These are phyloP conservation scores for Anolis carolinensis DNA, from an alignment of 2,113 vertebrate genomes.

Conservation along the genomic window DNA sequence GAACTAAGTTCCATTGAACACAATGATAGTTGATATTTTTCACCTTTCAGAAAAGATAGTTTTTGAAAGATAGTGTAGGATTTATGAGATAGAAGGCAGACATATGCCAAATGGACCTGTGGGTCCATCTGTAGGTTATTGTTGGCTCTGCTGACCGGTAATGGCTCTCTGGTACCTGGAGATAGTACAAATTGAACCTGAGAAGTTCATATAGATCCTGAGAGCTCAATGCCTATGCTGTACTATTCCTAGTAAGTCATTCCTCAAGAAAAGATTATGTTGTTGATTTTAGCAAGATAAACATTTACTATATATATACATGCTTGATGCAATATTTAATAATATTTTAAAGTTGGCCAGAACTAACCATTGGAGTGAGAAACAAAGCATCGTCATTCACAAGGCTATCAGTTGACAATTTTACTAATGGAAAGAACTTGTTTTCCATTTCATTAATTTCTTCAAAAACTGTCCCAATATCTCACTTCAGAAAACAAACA, in stretches of 20 bases:
- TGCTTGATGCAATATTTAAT: constrained; percentile 13
- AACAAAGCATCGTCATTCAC: neutral
- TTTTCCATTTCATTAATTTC: constrained; percentile 7
- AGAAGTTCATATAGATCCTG: neutral
- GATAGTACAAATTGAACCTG: neutral
- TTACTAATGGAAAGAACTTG: neutral
- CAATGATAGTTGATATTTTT: constrained; percentile 10
- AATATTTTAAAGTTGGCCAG: neutral
- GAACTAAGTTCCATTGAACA: constrained; percentile 23
- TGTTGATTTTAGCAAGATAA: neutral
- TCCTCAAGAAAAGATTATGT: neutral
- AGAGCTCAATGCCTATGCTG: no score
- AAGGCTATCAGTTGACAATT: neutral
- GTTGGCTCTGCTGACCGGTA: neutral
- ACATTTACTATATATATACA: no score
- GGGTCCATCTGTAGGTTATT: neutral
- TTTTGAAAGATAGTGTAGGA: constrained; percentile 1
- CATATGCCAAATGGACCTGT: neutral
- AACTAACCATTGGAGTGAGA: neutral
- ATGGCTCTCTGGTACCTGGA: neutral
- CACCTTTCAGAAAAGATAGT: constrained; percentile 19
- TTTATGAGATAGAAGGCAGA: neutral
- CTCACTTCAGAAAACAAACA: neutral
- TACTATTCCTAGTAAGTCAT: neutral
- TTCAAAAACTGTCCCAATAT: neutral